Conservation (phyloP, 2,113 vertebrate species). For the Trogon surrucura region DNA sequence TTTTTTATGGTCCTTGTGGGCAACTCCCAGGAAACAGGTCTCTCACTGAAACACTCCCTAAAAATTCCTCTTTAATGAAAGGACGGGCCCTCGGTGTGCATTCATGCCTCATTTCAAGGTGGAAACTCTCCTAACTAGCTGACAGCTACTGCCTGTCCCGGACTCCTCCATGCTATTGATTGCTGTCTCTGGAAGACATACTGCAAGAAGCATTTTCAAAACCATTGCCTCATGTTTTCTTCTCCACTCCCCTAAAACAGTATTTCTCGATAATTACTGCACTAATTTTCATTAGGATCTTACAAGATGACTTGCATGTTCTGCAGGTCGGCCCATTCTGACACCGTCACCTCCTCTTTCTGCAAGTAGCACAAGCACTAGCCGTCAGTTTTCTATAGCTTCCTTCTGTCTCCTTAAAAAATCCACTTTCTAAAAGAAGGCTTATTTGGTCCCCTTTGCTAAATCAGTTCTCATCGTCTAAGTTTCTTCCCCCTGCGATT, state of each 20-base stretch:
- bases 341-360: background rate
- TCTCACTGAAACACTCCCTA: background rate
- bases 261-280: background rate
- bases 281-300: background rate
- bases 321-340: background rate
- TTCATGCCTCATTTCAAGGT: background rate
- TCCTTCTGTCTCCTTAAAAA: conserved; percentile 5
- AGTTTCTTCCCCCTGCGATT: conserved; percentile 8
- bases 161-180: accelerated
- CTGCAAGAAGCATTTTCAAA: background rate
- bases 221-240: background rate
- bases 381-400: background rate
- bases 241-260: background rate
- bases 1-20: background rate
- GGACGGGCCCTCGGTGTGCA: background rate
- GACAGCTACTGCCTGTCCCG: background rate
- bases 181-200: background rate
- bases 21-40: background rate
- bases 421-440: background rate
- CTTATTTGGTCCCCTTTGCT: background rate
- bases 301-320: background rate
- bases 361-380: background rate
- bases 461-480: conserved; percentile 2
- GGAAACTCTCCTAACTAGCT: background rate
- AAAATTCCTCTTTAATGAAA: background rate